Base-by-base conservation (phyloP, 2,113 vertebrate species). In the Xiphophorus maculatus region DNA sequence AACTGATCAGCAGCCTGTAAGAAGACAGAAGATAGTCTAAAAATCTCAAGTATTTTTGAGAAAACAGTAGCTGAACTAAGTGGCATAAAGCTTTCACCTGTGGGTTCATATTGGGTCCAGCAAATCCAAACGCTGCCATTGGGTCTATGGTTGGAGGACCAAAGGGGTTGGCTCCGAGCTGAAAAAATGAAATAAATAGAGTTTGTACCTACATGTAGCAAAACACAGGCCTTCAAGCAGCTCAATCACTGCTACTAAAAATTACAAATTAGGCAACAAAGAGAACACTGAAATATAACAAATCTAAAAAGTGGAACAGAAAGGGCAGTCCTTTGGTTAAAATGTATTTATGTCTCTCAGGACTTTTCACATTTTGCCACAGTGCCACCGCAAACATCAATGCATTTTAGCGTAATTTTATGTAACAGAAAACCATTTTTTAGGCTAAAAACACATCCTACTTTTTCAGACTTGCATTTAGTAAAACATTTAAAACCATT, bases 1-100 rank as follows among this genome's bases (percentile, higher is more conserved):
- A 99, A 92, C 65, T 99, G 97, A 94, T 99, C 98, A 89, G 98
- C 96, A 58, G 97, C 96, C 96, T 98, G 83, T 0, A 72, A 89
- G 71, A 66, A 76, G 72, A 29, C 2, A 4, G 22, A 1, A 17
- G 12, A 29, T 63, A 15, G 64, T 63, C 1, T 29, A 10, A 42
- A 66, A 8, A 33, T 63, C 0, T 3, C 2, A 25, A n/a, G 19
- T 58, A 6, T 58, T n/a, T 58, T 58, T 58, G 9, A 9, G 10
- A 48, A 17, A 17, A 58, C 25, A 58, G 51, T 3, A 25, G 8
- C 51, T 10, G 51, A 58, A 58, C 6, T 25, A 58, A 9, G 51
- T 58, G 22, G 51, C 28, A 14, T 44, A 62, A 42, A 48, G 8
- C 25, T 42, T 83, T 69, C 63, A 93, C 93, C 93, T 94, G 94